Percentiles rank a stretch among this genome's conserved stretches.
Conservation (phyloP, 2,888 invertebrate species). For the Mongoloraphidia duomilia region DNA sequence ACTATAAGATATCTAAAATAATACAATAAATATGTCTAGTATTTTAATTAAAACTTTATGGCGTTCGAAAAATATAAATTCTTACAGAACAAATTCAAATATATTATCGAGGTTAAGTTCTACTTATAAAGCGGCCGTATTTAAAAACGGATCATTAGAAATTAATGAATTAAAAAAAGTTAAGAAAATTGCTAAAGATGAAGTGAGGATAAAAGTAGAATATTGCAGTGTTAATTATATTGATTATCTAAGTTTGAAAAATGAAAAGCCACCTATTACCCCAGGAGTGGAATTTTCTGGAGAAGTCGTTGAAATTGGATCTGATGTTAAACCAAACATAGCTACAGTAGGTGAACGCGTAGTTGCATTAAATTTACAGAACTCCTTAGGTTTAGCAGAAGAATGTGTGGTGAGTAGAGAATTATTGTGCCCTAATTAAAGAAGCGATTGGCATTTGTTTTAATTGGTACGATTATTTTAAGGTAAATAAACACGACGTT, state of each 20-base stretch:
- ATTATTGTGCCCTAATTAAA: neutral
- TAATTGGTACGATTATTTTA: conserved; percentile 12
- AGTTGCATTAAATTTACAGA: conserved; percentile 38
- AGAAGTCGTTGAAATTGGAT: conserved; percentile 40
- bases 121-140: conserved; percentile 33
- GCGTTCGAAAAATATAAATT: too few relatives aligned
- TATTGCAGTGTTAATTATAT: conserved; percentile 50
- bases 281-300: conserved; percentile 53
- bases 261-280: conserved; percentile 38
- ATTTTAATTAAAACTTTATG: too few relatives aligned
- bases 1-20: too few relatives aligned
- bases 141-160: conserved; percentile 30
- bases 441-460: neutral
- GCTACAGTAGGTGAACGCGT: conserved; percentile 43
- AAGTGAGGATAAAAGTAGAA: conserved; percentile 48
- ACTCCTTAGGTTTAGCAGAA: conserved; percentile 44
- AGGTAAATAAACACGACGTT: conserved; percentile 35
- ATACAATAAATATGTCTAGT: too few relatives aligned
- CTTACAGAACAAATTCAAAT: neutral
- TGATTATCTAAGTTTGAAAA: conserved; percentile 39
- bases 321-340: conserved; percentile 28
- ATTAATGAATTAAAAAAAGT: conserved; percentile 35
- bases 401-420: conserved; percentile 34
- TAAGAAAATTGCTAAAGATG: conserved; percentile 29
- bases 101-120: conserved; percentile 9